Conservation (phyloP, 1,140 invertebrate genomes). For the Monomorium pharaonis region DNA sequence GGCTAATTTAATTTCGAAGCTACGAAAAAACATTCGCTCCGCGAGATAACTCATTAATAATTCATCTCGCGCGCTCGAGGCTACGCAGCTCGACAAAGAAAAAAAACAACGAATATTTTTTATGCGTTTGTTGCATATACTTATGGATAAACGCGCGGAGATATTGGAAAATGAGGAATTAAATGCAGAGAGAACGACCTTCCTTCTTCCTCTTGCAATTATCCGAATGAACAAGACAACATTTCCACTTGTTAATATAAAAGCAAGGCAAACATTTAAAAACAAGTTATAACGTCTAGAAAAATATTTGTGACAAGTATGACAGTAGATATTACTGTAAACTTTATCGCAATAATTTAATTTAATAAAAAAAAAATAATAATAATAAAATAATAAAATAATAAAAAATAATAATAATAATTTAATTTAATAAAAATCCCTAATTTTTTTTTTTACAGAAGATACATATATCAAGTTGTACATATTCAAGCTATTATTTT, state of each 20-base stretch:
- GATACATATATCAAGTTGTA: background rate
- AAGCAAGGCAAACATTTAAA: background rate
- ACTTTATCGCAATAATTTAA: background rate
- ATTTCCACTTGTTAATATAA: background rate
- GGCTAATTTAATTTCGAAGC: slow-evolving; percentile 31
- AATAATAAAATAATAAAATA: too few species aligned
- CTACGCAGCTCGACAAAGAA: background rate
- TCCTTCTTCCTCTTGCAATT: background rate
- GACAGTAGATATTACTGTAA: background rate
- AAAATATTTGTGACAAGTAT: background rate
- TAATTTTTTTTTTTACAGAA: too few species aligned
- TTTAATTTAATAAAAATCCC: too few species aligned
- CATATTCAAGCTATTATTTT: background rate
- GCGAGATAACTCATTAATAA: slow-evolving; percentile 43
- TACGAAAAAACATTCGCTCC: slow-evolving; percentile 12
- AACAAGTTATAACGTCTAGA: background rate
- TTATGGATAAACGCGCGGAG: background rate
- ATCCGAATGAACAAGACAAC: background rate
- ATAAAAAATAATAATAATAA: too few species aligned
- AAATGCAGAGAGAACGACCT: background rate
- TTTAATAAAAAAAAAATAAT: too few species aligned
- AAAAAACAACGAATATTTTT: slow-evolving; percentile 39
- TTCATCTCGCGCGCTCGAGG: slow-evolving; percentile 15
- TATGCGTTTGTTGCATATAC: slow-evolving; percentile 15
- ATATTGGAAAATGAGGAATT: background rate